phyloP scores from a whole-genome alignment of 2,113 vertebrate species.

The Callocephalon fimbriatum region DNA sequence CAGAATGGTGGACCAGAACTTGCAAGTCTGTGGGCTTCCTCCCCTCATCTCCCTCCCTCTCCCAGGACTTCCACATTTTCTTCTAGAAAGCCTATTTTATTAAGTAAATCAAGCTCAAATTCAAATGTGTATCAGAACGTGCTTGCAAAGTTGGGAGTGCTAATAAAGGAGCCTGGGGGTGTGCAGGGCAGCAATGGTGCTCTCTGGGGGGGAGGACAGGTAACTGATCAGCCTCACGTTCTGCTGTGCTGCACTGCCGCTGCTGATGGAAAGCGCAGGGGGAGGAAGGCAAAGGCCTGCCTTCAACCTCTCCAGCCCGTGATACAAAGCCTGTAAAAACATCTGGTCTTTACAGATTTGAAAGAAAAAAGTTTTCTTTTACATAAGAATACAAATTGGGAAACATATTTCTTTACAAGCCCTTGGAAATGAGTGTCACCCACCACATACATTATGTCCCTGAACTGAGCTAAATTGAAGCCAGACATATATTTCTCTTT shows the following conservation, averaged over 20 bases:
- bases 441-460: neutral
- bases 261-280: accelerated
- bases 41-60: neutral
- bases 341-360: neutral
- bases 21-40: neutral
- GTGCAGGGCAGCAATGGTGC: accelerated
- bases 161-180: neutral
- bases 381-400: neutral
- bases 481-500: neutral
- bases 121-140: neutral
- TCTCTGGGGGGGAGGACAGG: accelerated
- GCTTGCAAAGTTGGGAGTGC: neutral
- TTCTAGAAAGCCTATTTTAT: neutral
- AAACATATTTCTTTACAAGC: constrained; percentile 4
- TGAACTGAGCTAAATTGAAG: constrained; percentile 1
- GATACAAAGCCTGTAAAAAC: neutral
- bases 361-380: neutral
- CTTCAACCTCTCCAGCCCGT: neutral
- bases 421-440: neutral
- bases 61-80: neutral
- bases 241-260: accelerated
- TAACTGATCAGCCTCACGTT: neutral
- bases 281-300: neutral
- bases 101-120: neutral
- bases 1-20: neutral